phyloP scores from a whole-genome alignment of 2,797 vertebrate genomes.

The Trachurus trachurus region DNA sequence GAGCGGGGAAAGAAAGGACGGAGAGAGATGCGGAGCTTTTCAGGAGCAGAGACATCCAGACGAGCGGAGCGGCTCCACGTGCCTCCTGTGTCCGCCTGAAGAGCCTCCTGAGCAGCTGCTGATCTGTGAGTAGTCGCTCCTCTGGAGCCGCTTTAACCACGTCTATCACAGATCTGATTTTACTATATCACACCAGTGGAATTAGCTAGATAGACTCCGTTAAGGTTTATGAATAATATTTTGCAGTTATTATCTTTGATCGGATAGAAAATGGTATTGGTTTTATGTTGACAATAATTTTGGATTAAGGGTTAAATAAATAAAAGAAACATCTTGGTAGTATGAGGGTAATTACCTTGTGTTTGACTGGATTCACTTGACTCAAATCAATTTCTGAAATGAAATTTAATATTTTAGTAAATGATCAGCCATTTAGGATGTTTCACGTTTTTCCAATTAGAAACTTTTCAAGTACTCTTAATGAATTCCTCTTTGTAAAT shows the following conservation, averaged over 20 bases:
- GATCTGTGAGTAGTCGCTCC: conserved; percentile 31
- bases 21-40: conserved; percentile 40
- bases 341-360: neutral
- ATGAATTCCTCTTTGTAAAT: neutral
- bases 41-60: conserved; percentile 41
- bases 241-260: neutral
- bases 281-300: neutral
- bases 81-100: conserved; percentile 6
- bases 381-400: neutral
- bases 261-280: neutral
- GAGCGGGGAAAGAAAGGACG: conserved; percentile 26
- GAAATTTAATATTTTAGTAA: neutral
- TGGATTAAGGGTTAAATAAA: neutral
- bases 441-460: neutral
- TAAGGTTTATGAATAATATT: neutral
- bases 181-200: neutral
- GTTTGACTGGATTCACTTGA: neutral
- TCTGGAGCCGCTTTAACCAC: neutral
- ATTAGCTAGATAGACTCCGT: neutral
- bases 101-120: conserved; percentile 4
- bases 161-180: neutral
- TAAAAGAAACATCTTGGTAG: neutral
- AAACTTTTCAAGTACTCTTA: neutral
- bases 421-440: neutral
- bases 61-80: conserved; percentile 9